Evolutionary conservation across 1,140 invertebrate species (phyloP).

Genomic region (Meloidogyne floridensis): DNA sequence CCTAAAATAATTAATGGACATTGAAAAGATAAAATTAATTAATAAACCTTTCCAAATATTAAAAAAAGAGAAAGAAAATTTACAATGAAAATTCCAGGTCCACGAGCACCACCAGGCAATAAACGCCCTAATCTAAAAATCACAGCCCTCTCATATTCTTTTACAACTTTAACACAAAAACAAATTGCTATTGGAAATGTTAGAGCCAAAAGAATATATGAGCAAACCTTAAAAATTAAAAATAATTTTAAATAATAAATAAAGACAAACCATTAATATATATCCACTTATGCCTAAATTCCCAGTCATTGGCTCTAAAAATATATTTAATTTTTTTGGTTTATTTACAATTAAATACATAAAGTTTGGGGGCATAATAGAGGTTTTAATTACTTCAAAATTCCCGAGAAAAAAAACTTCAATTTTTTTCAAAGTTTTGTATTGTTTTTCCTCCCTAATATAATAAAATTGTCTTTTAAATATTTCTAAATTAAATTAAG

Average conservation of each 20-base stretch:
- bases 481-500: neutral
- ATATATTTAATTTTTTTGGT: neutral
- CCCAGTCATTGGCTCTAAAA: constrained; percentile 38
- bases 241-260: constrained; percentile 70
- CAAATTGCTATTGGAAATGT: constrained; percentile 91
- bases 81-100: constrained; percentile 70
- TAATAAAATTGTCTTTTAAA: neutral
- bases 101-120: constrained; percentile 84
- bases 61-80: neutral
- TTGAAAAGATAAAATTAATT: constrained; percentile 72
- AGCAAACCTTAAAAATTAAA: constrained; percentile 74
- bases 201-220: constrained; percentile 77
- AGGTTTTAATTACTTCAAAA: too few relatives aligned
- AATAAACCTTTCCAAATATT: constrained; percentile 65
- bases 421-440: neutral
- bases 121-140: constrained; percentile 84
- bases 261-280: constrained; percentile 25
- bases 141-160: constrained; percentile 72
- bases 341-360: too few relatives aligned
- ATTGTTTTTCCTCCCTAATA: neutral
- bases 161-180: constrained; percentile 87
- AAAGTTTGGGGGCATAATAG: too few relatives aligned
- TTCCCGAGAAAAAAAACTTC: too few relatives aligned
- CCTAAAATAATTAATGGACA: constrained; percentile 66
- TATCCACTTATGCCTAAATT: constrained; percentile 29